A percentile compares a stretch with the other conserved stretches of the same genome.
Evolutionary conservation across 2,113 vertebrate genomes (phyloP).

Genomic region (Cinclus mexicanus): DNA sequence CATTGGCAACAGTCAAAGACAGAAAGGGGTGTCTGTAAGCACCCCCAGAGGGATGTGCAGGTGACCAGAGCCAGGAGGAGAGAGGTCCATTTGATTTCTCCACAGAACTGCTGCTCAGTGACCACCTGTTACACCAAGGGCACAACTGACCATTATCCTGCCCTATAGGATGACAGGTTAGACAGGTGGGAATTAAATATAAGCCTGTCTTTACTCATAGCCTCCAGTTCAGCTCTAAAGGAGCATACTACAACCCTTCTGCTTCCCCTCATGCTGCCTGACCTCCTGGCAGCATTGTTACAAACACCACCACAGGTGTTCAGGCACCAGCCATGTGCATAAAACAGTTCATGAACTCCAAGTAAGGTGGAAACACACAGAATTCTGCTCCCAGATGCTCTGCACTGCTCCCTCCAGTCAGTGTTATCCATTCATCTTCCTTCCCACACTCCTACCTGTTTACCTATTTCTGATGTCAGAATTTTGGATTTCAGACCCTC

Average conservation of each 20-base stretch:
- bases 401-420: rapidly evolving
- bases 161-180: neutral
- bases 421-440: neutral
- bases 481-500: neutral
- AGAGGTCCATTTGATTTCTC: rapidly evolving
- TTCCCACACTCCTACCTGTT: neutral
- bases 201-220: neutral
- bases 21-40: neutral
- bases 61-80: neutral
- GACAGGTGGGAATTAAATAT: rapidly evolving
- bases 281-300: rapidly evolving
- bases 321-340: neutral
- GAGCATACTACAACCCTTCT: neutral
- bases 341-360: neutral
- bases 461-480: neutral
- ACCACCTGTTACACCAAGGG: neutral
- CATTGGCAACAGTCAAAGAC: neutral
- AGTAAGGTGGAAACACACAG: neutral
- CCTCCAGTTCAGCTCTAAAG: neutral
- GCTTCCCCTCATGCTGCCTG: rapidly evolving
- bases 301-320: rapidly evolving
- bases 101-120: neutral
- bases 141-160: neutral
- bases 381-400: neutral
- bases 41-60: neutral